Percentiles rank a stretch among this genome's conserved stretches.
Evolutionary conservation across 35 echinoderm and acorn worm species (phyloP).

Genomic region (Lytechinus pictus): DNA sequence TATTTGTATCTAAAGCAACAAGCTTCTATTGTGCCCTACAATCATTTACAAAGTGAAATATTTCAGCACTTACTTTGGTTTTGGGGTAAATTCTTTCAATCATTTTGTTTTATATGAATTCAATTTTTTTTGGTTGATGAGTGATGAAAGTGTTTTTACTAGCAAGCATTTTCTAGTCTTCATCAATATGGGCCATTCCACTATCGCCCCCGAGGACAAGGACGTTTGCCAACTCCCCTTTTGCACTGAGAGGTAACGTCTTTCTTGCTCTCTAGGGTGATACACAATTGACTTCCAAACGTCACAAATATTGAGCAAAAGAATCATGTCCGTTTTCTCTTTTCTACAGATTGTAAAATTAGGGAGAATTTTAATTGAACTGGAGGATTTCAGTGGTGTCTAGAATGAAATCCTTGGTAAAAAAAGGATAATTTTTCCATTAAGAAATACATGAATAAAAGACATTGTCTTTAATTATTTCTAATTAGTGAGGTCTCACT

Average conservation of each 20-base stretch:
- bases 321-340: slow-evolving; percentile 22
- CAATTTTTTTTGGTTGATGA: no score
- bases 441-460: slow-evolving; percentile 18
- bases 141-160: no score
- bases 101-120: no score
- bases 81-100: no score
- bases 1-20: no score
- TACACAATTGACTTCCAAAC: slow-evolving; percentile 21
- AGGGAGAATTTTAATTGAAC: not conserved
- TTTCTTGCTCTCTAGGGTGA: not conserved
- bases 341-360: not conserved
- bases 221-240: not conserved
- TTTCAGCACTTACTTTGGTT: no score
- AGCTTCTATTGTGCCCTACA: no score
- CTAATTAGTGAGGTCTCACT: not conserved
- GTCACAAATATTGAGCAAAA: not conserved
- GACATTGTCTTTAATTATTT: slow-evolving; percentile 28
- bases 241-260: not conserved
- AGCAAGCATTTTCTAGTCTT: no score
- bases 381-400: not conserved
- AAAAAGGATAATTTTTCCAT: not conserved
- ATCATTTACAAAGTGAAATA: no score
- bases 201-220: not conserved
- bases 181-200: not conserved
- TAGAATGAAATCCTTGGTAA: not conserved